These are phyloP conservation scores for Dryobota labecula DNA, from an alignment of 2,888 invertebrate genomes.

Conservation along the genomic window DNA sequence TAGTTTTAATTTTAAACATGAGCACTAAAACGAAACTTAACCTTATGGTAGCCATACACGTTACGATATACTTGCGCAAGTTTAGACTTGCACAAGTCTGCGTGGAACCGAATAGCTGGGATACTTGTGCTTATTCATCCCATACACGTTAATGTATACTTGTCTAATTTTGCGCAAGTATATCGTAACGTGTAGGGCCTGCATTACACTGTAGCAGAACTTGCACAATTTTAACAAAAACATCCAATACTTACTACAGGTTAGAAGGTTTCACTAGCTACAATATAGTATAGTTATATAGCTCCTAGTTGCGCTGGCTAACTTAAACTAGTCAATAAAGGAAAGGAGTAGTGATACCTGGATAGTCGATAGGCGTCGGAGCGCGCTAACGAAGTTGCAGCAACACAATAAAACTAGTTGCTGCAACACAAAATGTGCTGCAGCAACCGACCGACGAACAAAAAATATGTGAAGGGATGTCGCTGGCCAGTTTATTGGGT, in stretches of 20 bases:
- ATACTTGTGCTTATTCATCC: too few relatives aligned
- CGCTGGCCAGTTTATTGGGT: slow-evolving; percentile 19
- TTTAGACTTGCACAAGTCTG: too few relatives aligned
- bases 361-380: slow-evolving; percentile 27
- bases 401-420: slow-evolving; percentile 31
- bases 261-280: neutral
- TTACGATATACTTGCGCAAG: too few relatives aligned
- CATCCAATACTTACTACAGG: too few relatives aligned
- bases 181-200: too few relatives aligned
- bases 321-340: slow-evolving; percentile 36
- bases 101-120: too few relatives aligned
- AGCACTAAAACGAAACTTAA: too few relatives aligned
- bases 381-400: slow-evolving; percentile 56
- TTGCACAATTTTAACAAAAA: neutral
- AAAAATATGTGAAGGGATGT: slow-evolving; percentile 27
- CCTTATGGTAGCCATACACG: too few relatives aligned
- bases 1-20: too few relatives aligned
- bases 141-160: too few relatives aligned
- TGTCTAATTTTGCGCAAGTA: too few relatives aligned
- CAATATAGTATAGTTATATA: neutral
- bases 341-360: neutral
- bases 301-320: neutral
- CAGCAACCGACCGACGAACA: slow-evolving; percentile 22
- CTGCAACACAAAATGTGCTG: slow-evolving; percentile 39
- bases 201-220: neutral